Percentiles rank a stretch among this genome's conserved stretches.
Conservation (phyloP, 2,797 vertebrate species). For the Poeciliopsis gracilis region DNA sequence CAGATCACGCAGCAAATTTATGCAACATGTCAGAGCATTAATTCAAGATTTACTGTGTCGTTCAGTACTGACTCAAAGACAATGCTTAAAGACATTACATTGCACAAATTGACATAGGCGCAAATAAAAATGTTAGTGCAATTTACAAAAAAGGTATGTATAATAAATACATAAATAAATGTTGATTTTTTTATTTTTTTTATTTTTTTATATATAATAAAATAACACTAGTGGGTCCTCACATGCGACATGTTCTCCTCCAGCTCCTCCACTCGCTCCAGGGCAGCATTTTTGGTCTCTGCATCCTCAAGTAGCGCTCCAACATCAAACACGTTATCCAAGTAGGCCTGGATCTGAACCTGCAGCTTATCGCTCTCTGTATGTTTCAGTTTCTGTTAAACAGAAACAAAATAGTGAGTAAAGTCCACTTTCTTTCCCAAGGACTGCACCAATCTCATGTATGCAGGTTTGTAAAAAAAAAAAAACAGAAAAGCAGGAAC, state of each 20-base stretch:
- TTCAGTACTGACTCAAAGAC: neutral
- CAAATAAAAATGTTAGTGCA: neutral
- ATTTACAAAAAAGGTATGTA: neutral
- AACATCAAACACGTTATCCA: constrained; percentile 98
- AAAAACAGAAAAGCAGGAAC: constrained; percentile 33
- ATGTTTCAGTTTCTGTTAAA: constrained; percentile 91
- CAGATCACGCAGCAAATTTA: neutral
- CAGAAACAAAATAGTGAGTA: constrained; percentile 8
- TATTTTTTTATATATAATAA: neutral
- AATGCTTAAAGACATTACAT: neutral
- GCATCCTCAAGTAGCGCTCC: constrained; percentile 97
- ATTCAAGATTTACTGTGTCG: neutral
- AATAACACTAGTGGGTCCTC: constrained; percentile 44
- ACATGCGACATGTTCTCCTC: constrained; percentile 97
- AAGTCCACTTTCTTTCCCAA: neutral
- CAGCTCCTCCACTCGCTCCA: constrained; percentile 98
- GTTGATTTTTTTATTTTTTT: neutral
- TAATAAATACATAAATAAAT: neutral
- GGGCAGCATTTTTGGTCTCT: constrained; percentile 96
- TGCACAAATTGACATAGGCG: neutral
- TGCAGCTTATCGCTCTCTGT: constrained; percentile 97
- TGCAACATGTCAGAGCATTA: neutral
- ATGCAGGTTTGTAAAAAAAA: constrained; percentile 12
- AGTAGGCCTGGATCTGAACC: constrained; percentile 97
- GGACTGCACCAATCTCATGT: constrained; percentile 18